Percentiles rank a stretch among this genome's conserved stretches.
Conservation (phyloP, 2,797 vertebrate species). For the Ficedula albicollis region DNA sequence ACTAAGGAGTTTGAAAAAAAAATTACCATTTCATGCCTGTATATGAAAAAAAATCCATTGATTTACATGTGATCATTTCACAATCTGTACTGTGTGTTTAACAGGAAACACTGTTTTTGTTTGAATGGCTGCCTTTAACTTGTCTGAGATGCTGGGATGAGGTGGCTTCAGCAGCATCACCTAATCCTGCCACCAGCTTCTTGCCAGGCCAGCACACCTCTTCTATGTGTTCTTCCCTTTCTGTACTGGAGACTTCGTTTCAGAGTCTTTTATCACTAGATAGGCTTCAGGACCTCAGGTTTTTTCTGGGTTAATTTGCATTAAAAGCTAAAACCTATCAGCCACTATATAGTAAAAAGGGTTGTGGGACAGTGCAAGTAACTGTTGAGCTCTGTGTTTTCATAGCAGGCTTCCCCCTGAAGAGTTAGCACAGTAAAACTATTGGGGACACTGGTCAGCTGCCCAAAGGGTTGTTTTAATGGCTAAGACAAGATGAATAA, state of each 20-base stretch:
- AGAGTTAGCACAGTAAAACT: background rate
- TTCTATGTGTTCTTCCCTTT: fast-evolving
- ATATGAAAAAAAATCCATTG: background rate
- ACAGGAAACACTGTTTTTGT: background rate
- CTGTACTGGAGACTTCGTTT: background rate
- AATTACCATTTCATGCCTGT: background rate
- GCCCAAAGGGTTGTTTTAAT: background rate
- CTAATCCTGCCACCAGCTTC: background rate
- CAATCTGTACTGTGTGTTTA: background rate
- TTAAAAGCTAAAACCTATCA: background rate
- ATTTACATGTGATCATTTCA: background rate
- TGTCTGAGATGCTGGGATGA: background rate
- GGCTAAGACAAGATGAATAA: background rate
- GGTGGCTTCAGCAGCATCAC: background rate
- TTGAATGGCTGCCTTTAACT: background rate
- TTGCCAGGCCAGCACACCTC: background rate
- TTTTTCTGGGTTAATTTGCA: background rate
- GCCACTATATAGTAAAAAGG: background rate
- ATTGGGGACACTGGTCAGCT: background rate
- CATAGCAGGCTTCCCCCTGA: background rate
- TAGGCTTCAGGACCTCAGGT: background rate
- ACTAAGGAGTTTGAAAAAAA: background rate
- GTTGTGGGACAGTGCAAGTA: background rate
- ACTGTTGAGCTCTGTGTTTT: background rate
- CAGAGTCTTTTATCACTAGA: background rate